phyloP scores from a whole-genome alignment of 1,140 invertebrate species.

The Drosophila arawakana region DNA sequence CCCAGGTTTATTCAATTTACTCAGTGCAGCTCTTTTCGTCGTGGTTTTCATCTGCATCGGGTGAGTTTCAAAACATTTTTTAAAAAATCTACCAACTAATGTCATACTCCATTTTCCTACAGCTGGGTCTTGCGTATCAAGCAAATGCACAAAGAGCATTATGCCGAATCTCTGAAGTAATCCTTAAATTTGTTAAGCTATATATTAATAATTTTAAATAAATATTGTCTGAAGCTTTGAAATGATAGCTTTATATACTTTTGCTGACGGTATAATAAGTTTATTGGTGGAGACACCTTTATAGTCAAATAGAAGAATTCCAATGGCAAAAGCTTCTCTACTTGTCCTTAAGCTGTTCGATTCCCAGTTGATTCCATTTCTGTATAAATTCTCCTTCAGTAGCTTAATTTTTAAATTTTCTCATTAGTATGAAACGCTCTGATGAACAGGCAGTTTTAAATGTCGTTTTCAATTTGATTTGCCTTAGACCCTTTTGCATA shows the following conservation, averaged over 20 bases:
- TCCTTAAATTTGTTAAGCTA: background rate
- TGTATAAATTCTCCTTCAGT: background rate
- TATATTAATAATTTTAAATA: background rate
- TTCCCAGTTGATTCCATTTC: constrained; percentile 6
- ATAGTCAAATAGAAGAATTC: background rate
- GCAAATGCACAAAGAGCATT: constrained; percentile 63
- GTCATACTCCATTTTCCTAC: constrained; percentile 14
- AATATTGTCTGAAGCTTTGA: background rate
- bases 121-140: constrained; percentile 74
- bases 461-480: constrained; percentile 12
- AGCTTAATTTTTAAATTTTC: background rate
- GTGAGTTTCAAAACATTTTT: constrained; percentile 81
- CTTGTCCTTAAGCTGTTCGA: background rate
- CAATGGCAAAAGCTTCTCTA: background rate
- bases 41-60: constrained; percentile 84
- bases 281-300: too few species aligned
- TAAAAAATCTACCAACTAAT: constrained; percentile 2
- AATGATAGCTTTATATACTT: background rate
- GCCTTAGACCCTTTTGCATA: background rate
- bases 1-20: constrained; percentile 86
- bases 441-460: background rate
- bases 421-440: background rate
- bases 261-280: background rate
- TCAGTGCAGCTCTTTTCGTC: constrained; percentile 84
- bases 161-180: constrained; percentile 67